A percentile compares a stretch with the other conserved stretches of the same genome.
phyloP scores from a whole-genome alignment of 2,888 invertebrate genomes.

The Actias luna region DNA sequence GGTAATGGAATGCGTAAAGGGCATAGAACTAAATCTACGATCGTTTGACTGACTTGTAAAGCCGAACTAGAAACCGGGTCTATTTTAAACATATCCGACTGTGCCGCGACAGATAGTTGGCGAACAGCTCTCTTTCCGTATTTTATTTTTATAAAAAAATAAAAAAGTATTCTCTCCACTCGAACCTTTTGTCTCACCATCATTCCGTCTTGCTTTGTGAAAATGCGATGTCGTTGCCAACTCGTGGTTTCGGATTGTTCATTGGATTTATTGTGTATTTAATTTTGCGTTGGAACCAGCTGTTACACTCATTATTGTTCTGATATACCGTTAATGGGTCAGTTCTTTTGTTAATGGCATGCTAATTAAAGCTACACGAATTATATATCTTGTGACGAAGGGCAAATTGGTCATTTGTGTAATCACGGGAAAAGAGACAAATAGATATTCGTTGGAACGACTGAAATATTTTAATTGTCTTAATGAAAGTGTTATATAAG shows the following conservation, averaged over 20 bases:
- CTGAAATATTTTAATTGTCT: neutral
- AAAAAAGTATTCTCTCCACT: conserved; percentile 50
- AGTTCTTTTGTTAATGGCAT: conserved; percentile 31
- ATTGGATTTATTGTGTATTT: conserved; percentile 39
- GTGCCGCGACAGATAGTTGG: conserved; percentile 71
- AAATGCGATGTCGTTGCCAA: conserved; percentile 41
- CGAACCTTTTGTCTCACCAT: conserved; percentile 64
- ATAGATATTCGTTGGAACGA: neutral
- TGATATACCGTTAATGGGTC: conserved; percentile 32
- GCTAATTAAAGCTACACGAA: conserved; percentile 26
- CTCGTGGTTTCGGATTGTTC: conserved; percentile 32
- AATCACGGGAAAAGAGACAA: neutral
- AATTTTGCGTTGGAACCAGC: conserved; percentile 45
- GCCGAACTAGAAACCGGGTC: conserved; percentile 58
- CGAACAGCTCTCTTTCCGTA: conserved; percentile 61
- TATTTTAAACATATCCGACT: conserved; percentile 64
- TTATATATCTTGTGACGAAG: neutral
- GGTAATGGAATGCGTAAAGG: neutral
- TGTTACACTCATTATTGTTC: conserved; percentile 39
- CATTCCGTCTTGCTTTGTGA: conserved; percentile 19
- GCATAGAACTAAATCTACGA: conserved; percentile 12
- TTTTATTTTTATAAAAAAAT: conserved; percentile 70
- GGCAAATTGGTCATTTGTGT: neutral
- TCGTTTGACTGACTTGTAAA: conserved; percentile 51
- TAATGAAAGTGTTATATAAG: neutral